phyloP scores from a whole-genome alignment of 1,140 invertebrate species.

The Trinorchestia longiramus region DNA sequence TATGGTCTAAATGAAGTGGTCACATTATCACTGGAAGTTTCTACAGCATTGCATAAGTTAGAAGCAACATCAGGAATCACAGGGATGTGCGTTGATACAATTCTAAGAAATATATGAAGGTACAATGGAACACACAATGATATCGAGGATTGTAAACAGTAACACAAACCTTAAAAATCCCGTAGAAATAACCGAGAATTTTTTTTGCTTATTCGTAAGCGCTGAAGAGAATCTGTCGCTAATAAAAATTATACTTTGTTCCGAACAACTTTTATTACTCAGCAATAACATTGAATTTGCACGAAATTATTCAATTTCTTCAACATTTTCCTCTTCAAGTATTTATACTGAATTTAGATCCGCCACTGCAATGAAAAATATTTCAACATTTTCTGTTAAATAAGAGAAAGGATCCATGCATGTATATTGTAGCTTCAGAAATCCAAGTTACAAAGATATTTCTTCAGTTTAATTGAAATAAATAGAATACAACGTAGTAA shows the following conservation, averaged over 20 bases:
- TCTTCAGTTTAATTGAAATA: no score
- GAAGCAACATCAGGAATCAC: neutral
- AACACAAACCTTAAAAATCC: neutral
- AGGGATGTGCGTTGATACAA: neutral
- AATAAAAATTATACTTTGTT: neutral
- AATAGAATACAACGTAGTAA: no score
- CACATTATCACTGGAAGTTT: neutral
- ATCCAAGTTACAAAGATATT: no score
- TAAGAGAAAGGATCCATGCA: no score
- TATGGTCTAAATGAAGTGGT: neutral
- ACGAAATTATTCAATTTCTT: neutral
- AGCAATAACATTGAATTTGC: neutral
- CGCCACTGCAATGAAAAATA: no score
- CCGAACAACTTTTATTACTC: neutral
- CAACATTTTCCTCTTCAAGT: neutral
- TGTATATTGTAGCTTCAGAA: no score
- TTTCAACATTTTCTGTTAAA: no score
- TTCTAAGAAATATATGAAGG: neutral
- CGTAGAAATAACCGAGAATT: neutral
- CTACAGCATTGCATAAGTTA: neutral
- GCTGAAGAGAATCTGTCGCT: neutral
- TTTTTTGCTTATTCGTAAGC: neutral
- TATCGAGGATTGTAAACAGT: neutral
- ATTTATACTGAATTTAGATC: neutral
- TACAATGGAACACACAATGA: neutral